Evolutionary conservation across 64 coral and sea anemone species (phyloP), one percentile per base, ranked within the genome.

Genomic region (Dendronephthya gigantea): DNA sequence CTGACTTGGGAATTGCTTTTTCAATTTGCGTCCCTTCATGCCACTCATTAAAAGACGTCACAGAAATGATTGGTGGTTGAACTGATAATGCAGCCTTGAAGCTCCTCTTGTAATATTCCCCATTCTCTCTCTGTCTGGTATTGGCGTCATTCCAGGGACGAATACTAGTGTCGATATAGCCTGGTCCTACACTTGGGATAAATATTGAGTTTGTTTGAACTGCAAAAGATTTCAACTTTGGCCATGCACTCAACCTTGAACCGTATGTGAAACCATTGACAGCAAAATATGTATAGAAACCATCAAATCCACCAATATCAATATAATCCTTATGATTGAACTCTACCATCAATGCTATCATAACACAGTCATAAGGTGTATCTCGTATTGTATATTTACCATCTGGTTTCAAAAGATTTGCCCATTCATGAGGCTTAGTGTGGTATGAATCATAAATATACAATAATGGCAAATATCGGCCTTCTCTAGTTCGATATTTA

Each of bases 21-120:
- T 98, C 95, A 34, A 98, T 98, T 66, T 98, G 95, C 75, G 95
- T 98, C 84, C 95, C 95, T 48, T 98, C 95, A 12, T 98, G 95
- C 95, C 95, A 98, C 45, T 98, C 95, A 90, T 98, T 98, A 62
- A 98, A 98, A 31, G 95, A 98, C 1, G 95, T 98, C 10, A 98
- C 86, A 16, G 92, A 90, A 30, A 98, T 76, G 56, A 98, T 90
- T 16, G 91, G 83, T 40, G 95, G 84, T 22, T 90, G 62, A 35
- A 90, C 90, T 70, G 86, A 88, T 37, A 98, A 89, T 14, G 95
- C 95, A 40, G 92, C 87, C 36, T 85, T 89, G 89, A 92, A 98
- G 85, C 95, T 98, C 82, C 84, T 98, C 62, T 45, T 90, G 37
- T 98, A 98, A 45, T 98, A 98, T 33, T 93, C 87, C 27, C 95